Evolutionary conservation across 2,888 invertebrate genomes (phyloP).

Genomic region (Cheilosia variabilis): DNA sequence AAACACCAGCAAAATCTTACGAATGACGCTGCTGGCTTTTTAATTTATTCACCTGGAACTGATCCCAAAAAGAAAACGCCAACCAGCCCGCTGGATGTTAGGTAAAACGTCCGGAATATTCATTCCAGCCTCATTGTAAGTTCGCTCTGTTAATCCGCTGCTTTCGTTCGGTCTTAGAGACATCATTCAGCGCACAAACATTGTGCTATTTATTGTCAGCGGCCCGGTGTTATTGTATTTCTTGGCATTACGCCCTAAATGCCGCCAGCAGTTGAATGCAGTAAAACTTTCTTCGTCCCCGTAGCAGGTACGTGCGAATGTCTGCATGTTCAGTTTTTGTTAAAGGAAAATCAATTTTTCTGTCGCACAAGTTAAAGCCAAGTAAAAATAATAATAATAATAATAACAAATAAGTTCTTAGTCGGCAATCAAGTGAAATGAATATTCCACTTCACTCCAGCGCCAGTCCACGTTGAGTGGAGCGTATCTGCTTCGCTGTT

Average conservation of each 20-base stretch:
- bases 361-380: conserved; percentile 41
- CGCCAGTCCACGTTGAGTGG: conserved; percentile 29
- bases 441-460: conserved; percentile 30
- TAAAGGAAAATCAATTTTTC: conserved; percentile 54
- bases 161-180: conserved; percentile 20
- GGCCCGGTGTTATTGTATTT: conserved; percentile 44
- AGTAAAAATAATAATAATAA: conserved; percentile 20
- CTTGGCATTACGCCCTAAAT: conserved; percentile 69
- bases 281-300: conserved; percentile 53
- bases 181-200: conserved; percentile 36
- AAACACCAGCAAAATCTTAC: not conserved
- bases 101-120: conserved; percentile 24
- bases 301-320: conserved; percentile 16
- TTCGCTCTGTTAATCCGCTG: conserved; percentile 34
- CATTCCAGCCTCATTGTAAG: conserved; percentile 50
- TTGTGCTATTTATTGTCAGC: conserved; percentile 36
- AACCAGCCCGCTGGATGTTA: not conserved
- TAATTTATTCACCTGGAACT: conserved; percentile 67
- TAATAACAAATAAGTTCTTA: conserved; percentile 42
- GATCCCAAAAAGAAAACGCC: conserved; percentile 33
- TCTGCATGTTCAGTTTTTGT: conserved; percentile 4
- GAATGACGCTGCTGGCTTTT: conserved; percentile 11
- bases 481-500: conserved; percentile 45
- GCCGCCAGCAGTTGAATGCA: conserved; percentile 70
- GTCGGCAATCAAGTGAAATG: conserved; percentile 49